Conservation (phyloP, 2,888 invertebrate genomes). For the Muschampia plurimacula region DNA sequence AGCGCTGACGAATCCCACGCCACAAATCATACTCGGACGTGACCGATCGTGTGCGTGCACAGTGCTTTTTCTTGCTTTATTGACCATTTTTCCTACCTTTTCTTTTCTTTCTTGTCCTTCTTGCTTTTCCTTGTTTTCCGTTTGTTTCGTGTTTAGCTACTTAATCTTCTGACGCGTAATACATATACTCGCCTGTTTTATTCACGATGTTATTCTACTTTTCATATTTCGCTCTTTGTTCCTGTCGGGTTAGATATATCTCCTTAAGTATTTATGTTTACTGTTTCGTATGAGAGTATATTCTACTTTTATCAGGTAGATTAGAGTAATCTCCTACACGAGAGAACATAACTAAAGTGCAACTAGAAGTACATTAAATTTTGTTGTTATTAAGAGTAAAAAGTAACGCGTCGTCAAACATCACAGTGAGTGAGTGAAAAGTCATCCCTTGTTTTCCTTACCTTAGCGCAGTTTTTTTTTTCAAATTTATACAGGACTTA, state of each 20-base stretch:
- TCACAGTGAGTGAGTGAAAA: too few species aligned
- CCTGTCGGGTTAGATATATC: not conserved
- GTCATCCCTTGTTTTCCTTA: too few species aligned
- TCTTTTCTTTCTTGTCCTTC: not conserved
- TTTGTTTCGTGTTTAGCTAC: constrained; percentile 5
- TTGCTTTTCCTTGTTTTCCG: not conserved
- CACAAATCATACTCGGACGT: constrained; percentile 31
- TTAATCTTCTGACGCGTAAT: constrained; percentile 16
- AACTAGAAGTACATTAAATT: too few species aligned
- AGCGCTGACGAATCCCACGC: constrained; percentile 9
- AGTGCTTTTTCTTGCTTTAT: constrained; percentile 6
- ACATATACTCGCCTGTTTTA: constrained; percentile 12
- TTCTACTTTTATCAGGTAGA: not conserved
- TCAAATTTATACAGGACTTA: too few species aligned
- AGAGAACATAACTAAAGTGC: constrained; percentile 4
- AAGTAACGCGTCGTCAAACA: too few species aligned
- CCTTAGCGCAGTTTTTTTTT: too few species aligned
- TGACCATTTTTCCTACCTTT: not conserved
- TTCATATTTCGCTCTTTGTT: not conserved
- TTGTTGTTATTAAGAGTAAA: too few species aligned
- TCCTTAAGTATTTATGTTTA: not conserved
- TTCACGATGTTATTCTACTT: constrained; percentile 1
- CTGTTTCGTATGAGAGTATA: not conserved
- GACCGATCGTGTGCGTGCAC: constrained; percentile 5
- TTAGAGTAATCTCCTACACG: not conserved